These are phyloP conservation scores for human (Homo sapiens) DNA, from an alignment of 2,113 vertebrate genomes.

Conservation along the genomic window DNA sequence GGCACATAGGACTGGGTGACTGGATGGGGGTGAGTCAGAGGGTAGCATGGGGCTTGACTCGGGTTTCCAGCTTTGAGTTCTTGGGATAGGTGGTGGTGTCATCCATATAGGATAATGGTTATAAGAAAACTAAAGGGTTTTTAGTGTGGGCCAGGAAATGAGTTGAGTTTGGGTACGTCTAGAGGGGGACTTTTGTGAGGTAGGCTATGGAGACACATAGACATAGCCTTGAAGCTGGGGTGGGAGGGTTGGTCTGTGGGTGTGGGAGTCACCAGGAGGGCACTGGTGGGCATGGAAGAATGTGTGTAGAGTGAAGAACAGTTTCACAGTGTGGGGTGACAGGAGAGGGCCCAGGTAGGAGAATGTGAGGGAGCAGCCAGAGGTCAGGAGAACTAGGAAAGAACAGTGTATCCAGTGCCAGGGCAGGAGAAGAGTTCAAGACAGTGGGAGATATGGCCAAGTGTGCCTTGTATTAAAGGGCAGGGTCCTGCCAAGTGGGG, in stretches of 20 bases:
- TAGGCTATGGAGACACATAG: not conserved
- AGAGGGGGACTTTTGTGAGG: not conserved
- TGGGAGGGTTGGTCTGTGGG: not conserved
- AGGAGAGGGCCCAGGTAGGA: not conserved
- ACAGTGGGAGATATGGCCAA: not conserved
- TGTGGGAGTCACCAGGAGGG: not conserved
- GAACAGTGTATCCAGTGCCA: not conserved
- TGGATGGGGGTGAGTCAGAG: not conserved
- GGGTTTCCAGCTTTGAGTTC: not conserved
- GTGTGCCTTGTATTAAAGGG: not conserved
- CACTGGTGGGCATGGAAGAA: not conserved
- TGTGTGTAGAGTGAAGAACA: not conserved
- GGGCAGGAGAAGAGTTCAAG: not conserved
- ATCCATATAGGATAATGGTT: not conserved
- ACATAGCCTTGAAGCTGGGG: no score
- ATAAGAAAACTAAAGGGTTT: not conserved
- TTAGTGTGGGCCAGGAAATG: not conserved
- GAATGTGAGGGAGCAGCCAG: not conserved
- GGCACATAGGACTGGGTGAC: not conserved
- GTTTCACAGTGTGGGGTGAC: not conserved
- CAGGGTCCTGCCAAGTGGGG: not conserved
- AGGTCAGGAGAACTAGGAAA: not conserved
- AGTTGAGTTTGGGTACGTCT: not conserved
- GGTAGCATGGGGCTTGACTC: rapidly evolving
- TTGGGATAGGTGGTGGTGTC: not conserved